phyloP scores from a whole-genome alignment of 2,888 invertebrate species.

The Halocaridina rubra region DNA sequence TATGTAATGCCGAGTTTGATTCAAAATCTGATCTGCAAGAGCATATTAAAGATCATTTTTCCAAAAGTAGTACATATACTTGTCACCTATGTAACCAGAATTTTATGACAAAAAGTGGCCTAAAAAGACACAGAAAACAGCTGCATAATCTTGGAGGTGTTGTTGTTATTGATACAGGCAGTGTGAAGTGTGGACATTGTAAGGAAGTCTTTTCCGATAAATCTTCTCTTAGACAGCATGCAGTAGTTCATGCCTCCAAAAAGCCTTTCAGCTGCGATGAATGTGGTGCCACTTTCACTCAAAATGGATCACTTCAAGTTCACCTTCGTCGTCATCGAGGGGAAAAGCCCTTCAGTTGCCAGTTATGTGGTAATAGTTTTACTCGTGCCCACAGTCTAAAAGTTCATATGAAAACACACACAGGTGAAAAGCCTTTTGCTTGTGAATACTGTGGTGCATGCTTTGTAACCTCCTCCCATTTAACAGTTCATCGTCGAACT shows the following conservation, averaged over 20 bases:
- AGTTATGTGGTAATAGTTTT: constrained; percentile 59
- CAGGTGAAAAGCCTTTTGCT: constrained; percentile 61
- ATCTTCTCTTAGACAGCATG: constrained; percentile 48
- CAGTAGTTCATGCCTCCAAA: constrained; percentile 49
- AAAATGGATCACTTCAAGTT: constrained; percentile 61
- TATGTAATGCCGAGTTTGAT: constrained; percentile 57
- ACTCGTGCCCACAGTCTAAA: constrained; percentile 61
- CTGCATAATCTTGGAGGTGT: constrained; percentile 50
- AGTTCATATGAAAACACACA: constrained; percentile 63
- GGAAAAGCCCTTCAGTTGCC: constrained; percentile 61
- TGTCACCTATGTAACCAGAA: constrained; percentile 57
- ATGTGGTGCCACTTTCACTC: constrained; percentile 62
- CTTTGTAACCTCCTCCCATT: constrained; percentile 62
- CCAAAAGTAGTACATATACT: constrained; percentile 39
- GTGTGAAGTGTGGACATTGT: constrained; percentile 57
- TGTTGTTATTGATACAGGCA: constrained; percentile 31
- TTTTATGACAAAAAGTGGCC: constrained; percentile 54
- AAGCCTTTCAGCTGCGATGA: constrained; percentile 61
- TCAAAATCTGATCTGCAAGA: constrained; percentile 57
- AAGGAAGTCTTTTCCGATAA: constrained; percentile 50
- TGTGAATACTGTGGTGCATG: constrained; percentile 62
- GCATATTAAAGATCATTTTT: constrained; percentile 62
- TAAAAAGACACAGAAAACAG: constrained; percentile 57
- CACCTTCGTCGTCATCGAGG: constrained; percentile 60
- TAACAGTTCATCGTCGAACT: constrained; percentile 61